Conservation (phyloP, 2,113 vertebrate genomes). For the Odocoileus hemionus region DNA sequence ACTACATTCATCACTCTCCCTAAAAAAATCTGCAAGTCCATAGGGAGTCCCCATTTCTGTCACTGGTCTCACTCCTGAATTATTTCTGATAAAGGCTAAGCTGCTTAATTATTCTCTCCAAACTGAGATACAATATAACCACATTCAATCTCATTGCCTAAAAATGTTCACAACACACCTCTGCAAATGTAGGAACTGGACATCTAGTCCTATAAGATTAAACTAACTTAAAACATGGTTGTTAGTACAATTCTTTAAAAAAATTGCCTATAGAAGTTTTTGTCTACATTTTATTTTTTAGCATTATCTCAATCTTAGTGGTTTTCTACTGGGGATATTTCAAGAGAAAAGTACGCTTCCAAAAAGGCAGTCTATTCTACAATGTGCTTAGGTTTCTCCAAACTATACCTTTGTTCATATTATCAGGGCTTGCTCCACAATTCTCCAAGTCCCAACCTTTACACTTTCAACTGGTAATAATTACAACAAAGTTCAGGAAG, state of each 20-base stretch:
- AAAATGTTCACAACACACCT: not conserved
- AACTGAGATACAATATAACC: not conserved
- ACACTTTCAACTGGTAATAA: not conserved
- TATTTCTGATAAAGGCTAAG: not conserved
- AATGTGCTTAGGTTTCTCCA: not conserved
- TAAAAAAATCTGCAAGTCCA: not conserved
- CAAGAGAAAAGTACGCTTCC: not conserved
- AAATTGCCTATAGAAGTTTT: not conserved
- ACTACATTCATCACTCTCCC: not conserved
- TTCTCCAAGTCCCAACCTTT: not conserved
- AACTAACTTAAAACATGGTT: not conserved
- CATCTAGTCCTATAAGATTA: not conserved
- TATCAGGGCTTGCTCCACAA: not conserved
- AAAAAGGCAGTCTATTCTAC: not conserved
- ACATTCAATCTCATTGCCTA: not conserved
- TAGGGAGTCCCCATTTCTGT: not conserved
- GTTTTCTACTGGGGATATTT: not conserved
- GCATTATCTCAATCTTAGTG: not conserved
- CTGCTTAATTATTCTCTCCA: constrained; percentile 5
- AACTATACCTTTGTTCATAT: not conserved
- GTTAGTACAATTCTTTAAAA: not conserved
- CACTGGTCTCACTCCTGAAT: not conserved
- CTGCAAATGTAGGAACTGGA: not conserved
- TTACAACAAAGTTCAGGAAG: not conserved
- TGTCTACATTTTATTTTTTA: not conserved